Conservation (phyloP, 2,888 invertebrate species). For the Eledona agricola region DNA sequence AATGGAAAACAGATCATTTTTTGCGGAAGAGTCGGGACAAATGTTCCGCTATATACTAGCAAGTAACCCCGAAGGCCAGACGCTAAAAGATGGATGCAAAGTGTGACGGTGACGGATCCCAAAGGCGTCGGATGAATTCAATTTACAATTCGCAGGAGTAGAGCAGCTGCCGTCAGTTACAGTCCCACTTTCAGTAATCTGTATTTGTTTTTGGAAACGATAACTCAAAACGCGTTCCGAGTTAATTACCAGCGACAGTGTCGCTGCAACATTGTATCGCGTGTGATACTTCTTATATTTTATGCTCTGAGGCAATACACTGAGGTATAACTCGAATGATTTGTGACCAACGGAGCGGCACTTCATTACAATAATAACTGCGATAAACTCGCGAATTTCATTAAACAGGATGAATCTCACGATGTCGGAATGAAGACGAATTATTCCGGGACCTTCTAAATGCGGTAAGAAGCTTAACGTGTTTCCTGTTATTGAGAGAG, state of each 20-base stretch:
- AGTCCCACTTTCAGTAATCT: slow-evolving; percentile 11
- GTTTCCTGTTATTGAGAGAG: slow-evolving; percentile 44
- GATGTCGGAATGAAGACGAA: slow-evolving; percentile 40
- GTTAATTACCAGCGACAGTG: slow-evolving; percentile 4
- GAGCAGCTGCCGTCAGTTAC: slow-evolving; percentile 1
- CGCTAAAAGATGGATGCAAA: slow-evolving; percentile 7
- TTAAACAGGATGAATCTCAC: slow-evolving; percentile 33
- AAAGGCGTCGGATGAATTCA: slow-evolving; percentile 15
- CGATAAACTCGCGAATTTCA: slow-evolving; percentile 38
- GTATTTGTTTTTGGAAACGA: slow-evolving; percentile 5
- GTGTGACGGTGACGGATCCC: slow-evolving; percentile 18
- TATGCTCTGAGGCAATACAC: slow-evolving; percentile 11
- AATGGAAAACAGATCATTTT: too few relatives aligned
- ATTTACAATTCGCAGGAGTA: slow-evolving; percentile 18
- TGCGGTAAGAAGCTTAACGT: slow-evolving; percentile 42
- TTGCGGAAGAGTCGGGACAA: slow-evolving; percentile 7
- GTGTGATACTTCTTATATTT: slow-evolving; percentile 8
- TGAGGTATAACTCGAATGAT: slow-evolving; percentile 22
- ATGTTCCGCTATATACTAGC: slow-evolving; percentile 13
- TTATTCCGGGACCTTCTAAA: slow-evolving; percentile 41
- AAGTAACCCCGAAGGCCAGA: slow-evolving; percentile 9
- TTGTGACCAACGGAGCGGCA: slow-evolving; percentile 21
- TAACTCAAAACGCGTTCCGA: slow-evolving; percentile 2
- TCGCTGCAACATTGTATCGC: too few relatives aligned
- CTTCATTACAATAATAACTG: slow-evolving; percentile 37